Base-by-base conservation (phyloP, 2,888 invertebrate species). In the Megamerina dolium region DNA sequence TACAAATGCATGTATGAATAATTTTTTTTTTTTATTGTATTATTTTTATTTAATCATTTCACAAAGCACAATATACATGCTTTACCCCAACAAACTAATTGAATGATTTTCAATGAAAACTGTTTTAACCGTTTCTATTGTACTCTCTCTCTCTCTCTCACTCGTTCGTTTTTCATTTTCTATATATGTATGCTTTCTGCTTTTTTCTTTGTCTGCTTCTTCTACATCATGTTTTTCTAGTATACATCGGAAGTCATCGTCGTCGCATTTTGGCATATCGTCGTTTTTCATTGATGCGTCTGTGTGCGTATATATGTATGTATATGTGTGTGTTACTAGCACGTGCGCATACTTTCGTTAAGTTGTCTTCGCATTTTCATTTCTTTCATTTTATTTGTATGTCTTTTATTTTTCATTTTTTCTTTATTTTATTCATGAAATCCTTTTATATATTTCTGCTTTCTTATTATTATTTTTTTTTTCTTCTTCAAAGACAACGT, bases 311-410 rank as follows among this genome's bases (percentile, higher is more conserved):
- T 38, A 19, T 49, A 33, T 37, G 37, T 39, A 19, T 31, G 20
- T 46, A 26, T 41, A 30, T 37, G 29, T 29, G 37, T 38, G 18
- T 30, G 33, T 26, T 19, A 30, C 37, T 39, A 49, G 46, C 48
- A 53, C 45, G 51, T 51, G 49, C 49, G 41, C 45, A 44, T 37
- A 35, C 29, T 41, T 53, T 51, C 45, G 46, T 48, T 41, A 37
- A 45, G 43, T 48, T 39, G 37, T 39, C 29, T 18, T 39, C 33
- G 19, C n/a, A n/a, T 37, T 37, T 37, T 29, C 37, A 29, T 37
- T 41, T 40, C 18, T 30, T 8, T 20, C 19, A 27, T 10, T 23
- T 23, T 10, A 8, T 4, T 12, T 33, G 19, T 23, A 26, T 34
- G 18, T 33, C 18, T 20, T n/a, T 41, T 16, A 19, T 23, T 40